Evolutionary conservation across 2,113 vertebrate genomes (phyloP), one percentile per base, ranked within the genome.

Genomic region (Bubo bubo): DNA sequence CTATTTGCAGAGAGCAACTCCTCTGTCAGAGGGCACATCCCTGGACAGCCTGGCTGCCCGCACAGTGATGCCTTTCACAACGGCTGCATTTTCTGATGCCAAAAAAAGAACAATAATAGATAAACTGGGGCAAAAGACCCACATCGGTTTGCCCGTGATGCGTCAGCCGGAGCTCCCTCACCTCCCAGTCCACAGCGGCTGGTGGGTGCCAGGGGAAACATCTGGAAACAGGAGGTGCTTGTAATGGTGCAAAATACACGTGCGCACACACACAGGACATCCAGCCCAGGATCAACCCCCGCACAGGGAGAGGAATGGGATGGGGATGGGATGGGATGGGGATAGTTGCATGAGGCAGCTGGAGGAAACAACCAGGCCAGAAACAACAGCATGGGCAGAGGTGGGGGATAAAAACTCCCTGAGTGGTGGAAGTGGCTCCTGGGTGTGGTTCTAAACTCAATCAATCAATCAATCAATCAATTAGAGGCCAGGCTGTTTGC

Each of bases 31-130:
- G 62, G 32, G 26, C 5, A 5, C 50, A 11, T 23, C 37, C 62
- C 32, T 1, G 2, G 37, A 7, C 23, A 22, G 32, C 32, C 6
- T 3, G 18, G 49, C 37, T 37, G 43, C 32, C 8, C 5, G 3
- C 6, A 32, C 49, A 15, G 30, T 1, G 3, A 17, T 2, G 49
- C 30, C 76, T 41, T 15, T 79, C 49, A 9, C 24, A 22, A 13
- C 5, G 2, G 49, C 60, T 43, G 49, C 14, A 4, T 55, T 35
- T 55, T 22, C 60, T 6, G 1, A 30, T 28, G 50, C 18, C 37
- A n/a, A 41, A 43, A 66, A 27, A 20, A 41, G 12, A 32, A 16
- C 16, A 21, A 52, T 9, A 8, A 28, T 2, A n/a, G 32, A 22
- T 18, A 55, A 66, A n/a, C 12, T 5, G 10, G 23, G 23, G 37